These are phyloP conservation scores for Poecilobothrus nobilitatus DNA, from an alignment of 2,888 invertebrate genomes.

Conservation along the genomic window DNA sequence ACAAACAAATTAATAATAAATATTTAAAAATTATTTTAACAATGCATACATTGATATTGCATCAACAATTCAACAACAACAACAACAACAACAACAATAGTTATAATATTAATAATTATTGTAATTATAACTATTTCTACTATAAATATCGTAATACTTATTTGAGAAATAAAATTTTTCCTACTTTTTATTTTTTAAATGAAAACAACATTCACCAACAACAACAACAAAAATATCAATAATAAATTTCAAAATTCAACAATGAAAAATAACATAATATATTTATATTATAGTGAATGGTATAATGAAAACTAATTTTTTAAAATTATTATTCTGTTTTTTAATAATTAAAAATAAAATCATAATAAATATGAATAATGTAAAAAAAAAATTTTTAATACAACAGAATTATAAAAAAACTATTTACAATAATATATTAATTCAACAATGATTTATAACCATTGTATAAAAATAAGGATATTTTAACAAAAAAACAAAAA, in stretches of 20 bases:
- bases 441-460: not conserved
- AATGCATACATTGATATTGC: not conserved
- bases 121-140: not conserved
- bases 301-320: not conserved
- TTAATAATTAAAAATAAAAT: not conserved
- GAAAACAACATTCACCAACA: too few relatives aligned
- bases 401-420: not conserved
- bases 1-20: too few relatives aligned
- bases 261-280: too few relatives aligned
- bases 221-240: too few relatives aligned
- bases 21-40: not conserved
- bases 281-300: not conserved
- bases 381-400: not conserved
- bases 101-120: not conserved
- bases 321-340: not conserved
- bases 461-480: not conserved
- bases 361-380: constrained; percentile 1
- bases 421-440: not conserved
- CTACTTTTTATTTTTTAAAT: too few relatives aligned
- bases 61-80: not conserved
- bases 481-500: not conserved
- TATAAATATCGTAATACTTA: too few relatives aligned
- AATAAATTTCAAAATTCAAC: too few relatives aligned
- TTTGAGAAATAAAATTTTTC: too few relatives aligned
- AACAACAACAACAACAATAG: not conserved